Conservation (phyloP, 2,888 invertebrate species). For the Melinaea marsaeus region DNA sequence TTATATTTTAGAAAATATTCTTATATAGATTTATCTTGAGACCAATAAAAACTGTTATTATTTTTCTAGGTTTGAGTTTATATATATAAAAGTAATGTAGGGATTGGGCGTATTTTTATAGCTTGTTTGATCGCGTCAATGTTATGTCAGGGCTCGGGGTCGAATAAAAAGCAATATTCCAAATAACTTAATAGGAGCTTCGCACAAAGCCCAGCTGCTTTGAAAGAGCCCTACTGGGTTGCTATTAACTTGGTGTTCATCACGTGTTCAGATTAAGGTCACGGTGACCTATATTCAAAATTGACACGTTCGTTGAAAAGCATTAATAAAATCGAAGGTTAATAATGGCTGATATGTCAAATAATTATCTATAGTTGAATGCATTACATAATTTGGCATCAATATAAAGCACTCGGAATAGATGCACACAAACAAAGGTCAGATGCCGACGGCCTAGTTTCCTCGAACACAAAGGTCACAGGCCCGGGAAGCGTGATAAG, state of each 20-base stretch:
- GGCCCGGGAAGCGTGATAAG: slow-evolving; percentile 69
- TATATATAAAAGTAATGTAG: too few relatives aligned
- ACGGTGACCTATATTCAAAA: slow-evolving; percentile 27
- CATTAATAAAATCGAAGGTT: neutral
- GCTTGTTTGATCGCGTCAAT: too few relatives aligned
- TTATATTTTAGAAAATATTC: too few relatives aligned
- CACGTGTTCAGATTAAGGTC: slow-evolving; percentile 25
- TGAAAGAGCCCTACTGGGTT: slow-evolving; percentile 22
- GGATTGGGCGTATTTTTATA: too few relatives aligned
- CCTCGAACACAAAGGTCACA: slow-evolving; percentile 66
- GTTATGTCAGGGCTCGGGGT: neutral
- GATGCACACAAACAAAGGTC: slow-evolving; percentile 70
- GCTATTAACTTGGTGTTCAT: slow-evolving; percentile 24
- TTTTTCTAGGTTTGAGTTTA: too few relatives aligned
- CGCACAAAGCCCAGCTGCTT: slow-evolving; percentile 25
- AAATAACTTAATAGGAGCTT: slow-evolving; percentile 23
- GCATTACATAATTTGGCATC: slow-evolving; percentile 1
- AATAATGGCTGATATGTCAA: too few relatives aligned
- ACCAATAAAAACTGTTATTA: too few relatives aligned
- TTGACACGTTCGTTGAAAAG: slow-evolving; percentile 1
- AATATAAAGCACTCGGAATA: slow-evolving; percentile 42
- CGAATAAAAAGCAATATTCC: slow-evolving; percentile 13
- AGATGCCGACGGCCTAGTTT: slow-evolving; percentile 73
- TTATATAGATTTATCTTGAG: too few relatives aligned
- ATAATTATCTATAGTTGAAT: too few relatives aligned